Evolutionary conservation across 2,113 vertebrate species (phyloP).

Genomic region (Albula glossodonta): DNA sequence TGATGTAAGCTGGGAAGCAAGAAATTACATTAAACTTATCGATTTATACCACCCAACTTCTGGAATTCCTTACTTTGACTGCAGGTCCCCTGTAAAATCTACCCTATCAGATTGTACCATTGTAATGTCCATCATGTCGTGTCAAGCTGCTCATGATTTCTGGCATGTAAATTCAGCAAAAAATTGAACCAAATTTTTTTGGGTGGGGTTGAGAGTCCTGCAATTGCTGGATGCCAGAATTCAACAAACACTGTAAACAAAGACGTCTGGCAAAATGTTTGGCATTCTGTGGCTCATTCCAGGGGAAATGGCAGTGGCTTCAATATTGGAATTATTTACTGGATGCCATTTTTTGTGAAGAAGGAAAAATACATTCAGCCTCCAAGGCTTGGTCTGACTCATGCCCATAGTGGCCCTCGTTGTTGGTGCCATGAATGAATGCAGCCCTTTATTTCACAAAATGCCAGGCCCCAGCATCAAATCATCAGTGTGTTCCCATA

Average conservation of each 20-base stretch:
- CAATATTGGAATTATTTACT: constrained; percentile 22
- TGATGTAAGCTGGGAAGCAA: neutral
- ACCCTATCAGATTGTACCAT: neutral
- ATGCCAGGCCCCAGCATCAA: constrained; percentile 24
- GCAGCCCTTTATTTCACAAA: constrained; percentile 28
- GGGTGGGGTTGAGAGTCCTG: neutral
- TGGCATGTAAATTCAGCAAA: neutral
- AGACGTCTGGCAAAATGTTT: neutral
- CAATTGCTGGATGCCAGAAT: neutral
- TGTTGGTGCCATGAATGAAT: constrained; percentile 22
- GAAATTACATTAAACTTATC: neutral
- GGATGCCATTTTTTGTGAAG: neutral
- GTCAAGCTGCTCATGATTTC: neutral
- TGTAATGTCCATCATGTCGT: neutral
- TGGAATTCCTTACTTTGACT: too few relatives aligned
- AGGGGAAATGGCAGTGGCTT: constrained; percentile 12
- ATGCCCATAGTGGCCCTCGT: constrained; percentile 1
- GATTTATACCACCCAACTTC: too few relatives aligned
- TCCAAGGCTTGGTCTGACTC: constrained; percentile 26
- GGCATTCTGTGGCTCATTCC: constrained; percentile 11
- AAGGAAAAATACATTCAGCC: constrained; percentile 13
- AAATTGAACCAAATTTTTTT: neutral
- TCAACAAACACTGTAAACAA: constrained; percentile 11
- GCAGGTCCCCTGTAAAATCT: too few relatives aligned
- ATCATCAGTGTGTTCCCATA: constrained; percentile 25